Evolutionary conservation across 1,140 invertebrate species (phyloP), one percentile per base, ranked within the genome.

Genomic region (Cyrtorhinus lividipennis): DNA sequence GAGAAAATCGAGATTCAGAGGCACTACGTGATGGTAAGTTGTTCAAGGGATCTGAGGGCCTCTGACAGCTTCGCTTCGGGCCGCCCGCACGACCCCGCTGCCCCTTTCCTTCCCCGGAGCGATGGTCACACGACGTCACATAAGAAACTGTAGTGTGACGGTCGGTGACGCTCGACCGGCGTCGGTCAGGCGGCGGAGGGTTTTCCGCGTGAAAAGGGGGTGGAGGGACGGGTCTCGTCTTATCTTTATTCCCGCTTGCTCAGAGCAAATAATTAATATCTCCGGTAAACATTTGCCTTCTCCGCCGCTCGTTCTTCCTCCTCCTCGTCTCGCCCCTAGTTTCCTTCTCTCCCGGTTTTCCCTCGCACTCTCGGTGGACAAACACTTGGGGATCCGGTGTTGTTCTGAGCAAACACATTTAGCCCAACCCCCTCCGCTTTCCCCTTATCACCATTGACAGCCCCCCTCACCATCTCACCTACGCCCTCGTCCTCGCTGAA

Each of bases 1-100:
- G 95, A 98, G 78, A 98, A 98, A 83, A 95, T 92, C 68, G 92
- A 97, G 82, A 95, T 95, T 85, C 92, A 95, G 77, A 84, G 92
- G 76, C 91, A 96, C 83, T 97, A 95, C 80, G 92, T 95, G 69
- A 97, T 96, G 93, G 91, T 95, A 83, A 88, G 85, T 82, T 15
- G 25, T 24, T 25, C n/a, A 24, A 57, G 24, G 65, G 67, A 8
- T 57, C 24, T 3, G 20, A 57, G 20, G 56, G 56, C 56, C 56
- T 57, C 56, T 24, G 56, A 18, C 23, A 57, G 56, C 56, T 57
- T 23, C 56, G 56, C 56, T 57, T 57, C 56, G 5, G 30, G 30
- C 30, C 30, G 30, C 30, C 30, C n/a, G n/a, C 46, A 48, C 46
- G 46, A n/a, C n/a, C n/a, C n/a, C n/a, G 18, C 46, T 48, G 46